phyloP scores from a whole-genome alignment of 2,113 vertebrate species.

The Gopherus evgoodei region DNA sequence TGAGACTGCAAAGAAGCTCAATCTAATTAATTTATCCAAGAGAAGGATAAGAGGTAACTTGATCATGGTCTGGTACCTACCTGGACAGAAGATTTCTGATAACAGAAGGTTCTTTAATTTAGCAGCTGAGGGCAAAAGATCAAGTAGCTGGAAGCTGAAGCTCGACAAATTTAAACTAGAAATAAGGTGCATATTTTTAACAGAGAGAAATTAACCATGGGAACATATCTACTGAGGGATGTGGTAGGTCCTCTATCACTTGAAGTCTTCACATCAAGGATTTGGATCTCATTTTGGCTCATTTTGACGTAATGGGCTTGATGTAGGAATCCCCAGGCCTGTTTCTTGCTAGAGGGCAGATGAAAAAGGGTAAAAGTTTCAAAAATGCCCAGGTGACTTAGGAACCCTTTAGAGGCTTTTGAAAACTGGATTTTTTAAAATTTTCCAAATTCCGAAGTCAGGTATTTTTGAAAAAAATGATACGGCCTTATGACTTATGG shows the following conservation, averaged over 20 bases:
- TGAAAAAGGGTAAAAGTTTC: neutral
- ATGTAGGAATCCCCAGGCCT: neutral
- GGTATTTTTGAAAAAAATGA: neutral
- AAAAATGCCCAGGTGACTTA: neutral
- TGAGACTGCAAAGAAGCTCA: neutral
- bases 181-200: neutral
- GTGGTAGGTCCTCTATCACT: neutral
- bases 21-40: neutral
- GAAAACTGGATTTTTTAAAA: neutral
- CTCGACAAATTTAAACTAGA: neutral
- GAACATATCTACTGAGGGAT: neutral
- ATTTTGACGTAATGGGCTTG: neutral
- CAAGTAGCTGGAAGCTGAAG: neutral
- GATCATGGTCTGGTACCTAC: neutral
- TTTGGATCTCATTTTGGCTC: neutral
- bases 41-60: neutral
- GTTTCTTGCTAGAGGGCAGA: neutral
- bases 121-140: neutral
- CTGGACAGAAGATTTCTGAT: neutral
- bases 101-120: neutral
- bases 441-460: neutral
- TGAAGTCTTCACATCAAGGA: neutral
- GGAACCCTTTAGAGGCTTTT: neutral
- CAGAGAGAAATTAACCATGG: neutral
- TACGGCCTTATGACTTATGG: neutral